These are phyloP conservation scores for Watsonalla cultraria DNA, from an alignment of 2,888 invertebrate genomes.

Conservation along the genomic window DNA sequence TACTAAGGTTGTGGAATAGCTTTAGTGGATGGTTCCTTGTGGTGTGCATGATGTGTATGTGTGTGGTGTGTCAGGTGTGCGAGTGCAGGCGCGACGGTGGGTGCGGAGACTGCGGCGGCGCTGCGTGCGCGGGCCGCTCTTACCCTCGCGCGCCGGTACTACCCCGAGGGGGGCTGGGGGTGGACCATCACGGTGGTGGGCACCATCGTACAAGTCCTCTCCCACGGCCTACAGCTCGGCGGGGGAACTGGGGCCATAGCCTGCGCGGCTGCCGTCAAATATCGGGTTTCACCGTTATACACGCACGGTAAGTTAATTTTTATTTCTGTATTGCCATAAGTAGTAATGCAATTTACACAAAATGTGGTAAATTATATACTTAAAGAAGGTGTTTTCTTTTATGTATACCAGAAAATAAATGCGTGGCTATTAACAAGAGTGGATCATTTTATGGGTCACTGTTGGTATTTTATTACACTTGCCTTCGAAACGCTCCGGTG, in stretches of 20 bases:
- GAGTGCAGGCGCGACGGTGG: conserved; percentile 68
- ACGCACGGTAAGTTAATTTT: conserved; percentile 78
- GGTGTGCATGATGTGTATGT: conserved; percentile 24
- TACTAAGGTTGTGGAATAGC: conserved; percentile 16
- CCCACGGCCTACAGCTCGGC: conserved; percentile 86
- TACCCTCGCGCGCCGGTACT: conserved; percentile 85
- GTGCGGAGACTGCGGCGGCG: conserved; percentile 68
- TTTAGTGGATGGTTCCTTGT: conserved; percentile 17
- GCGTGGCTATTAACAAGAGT: no score
- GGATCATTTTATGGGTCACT: no score
- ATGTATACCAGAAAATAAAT: no score
- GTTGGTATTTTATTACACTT: no score
- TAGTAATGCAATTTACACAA: no score
- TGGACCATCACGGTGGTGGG: conserved; percentile 88
- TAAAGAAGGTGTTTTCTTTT: no score
- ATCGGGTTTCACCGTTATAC: conserved; percentile 80
- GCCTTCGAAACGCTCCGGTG: no score
- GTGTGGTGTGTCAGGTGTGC: conserved; percentile 69
- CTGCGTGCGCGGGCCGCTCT: conserved; percentile 80
- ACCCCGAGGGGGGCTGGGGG: conserved; percentile 93
- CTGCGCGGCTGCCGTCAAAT: conserved; percentile 80
- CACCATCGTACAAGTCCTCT: conserved; percentile 84
- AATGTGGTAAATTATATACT: background rate
- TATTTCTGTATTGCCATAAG: no score
- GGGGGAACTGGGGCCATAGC: conserved; percentile 82